phyloP scores from a whole-genome alignment of 1,140 invertebrate genomes.

The Cydia pomonella region DNA sequence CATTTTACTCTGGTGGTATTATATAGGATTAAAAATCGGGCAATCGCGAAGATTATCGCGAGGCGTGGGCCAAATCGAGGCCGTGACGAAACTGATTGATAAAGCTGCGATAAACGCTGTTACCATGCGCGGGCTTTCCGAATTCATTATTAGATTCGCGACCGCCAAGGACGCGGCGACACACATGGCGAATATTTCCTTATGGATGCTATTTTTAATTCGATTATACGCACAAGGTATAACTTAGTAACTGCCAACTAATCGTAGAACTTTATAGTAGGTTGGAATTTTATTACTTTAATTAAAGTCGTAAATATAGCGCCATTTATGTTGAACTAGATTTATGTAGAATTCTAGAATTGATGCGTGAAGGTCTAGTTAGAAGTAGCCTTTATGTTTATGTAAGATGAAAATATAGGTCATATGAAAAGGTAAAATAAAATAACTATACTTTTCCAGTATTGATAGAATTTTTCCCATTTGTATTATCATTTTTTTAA shows the following conservation, averaged over 20 bases:
- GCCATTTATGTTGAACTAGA: too few species aligned
- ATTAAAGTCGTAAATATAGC: not conserved
- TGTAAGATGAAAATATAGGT: too few species aligned
- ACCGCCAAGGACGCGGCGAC: conserved; percentile 21
- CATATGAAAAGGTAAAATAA: too few species aligned
- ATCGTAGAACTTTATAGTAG: not conserved
- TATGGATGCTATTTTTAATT: not conserved
- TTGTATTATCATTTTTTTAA: too few species aligned
- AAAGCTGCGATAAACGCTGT: conserved; percentile 66
- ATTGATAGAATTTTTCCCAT: too few species aligned
- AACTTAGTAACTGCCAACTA: not conserved
- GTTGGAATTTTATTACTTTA: conserved; percentile 5
- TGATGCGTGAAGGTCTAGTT: too few species aligned
- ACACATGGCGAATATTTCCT: conserved; percentile 25
- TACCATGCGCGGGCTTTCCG: conserved; percentile 47
- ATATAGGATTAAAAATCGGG: conserved; percentile 66
- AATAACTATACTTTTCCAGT: too few species aligned
- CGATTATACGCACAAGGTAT: not conserved
- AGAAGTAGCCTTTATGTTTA: too few species aligned
- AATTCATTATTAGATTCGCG: conserved; percentile 18
- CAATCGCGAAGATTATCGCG: conserved; percentile 64
- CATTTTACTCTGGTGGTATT: conserved; percentile 49
- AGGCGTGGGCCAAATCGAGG: conserved; percentile 68
- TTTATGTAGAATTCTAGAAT: too few species aligned
- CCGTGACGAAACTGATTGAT: conserved; percentile 74